These are phyloP conservation scores for Yponomeuta malinellus DNA, from an alignment of 2,888 invertebrate species.

Conservation along the genomic window DNA sequence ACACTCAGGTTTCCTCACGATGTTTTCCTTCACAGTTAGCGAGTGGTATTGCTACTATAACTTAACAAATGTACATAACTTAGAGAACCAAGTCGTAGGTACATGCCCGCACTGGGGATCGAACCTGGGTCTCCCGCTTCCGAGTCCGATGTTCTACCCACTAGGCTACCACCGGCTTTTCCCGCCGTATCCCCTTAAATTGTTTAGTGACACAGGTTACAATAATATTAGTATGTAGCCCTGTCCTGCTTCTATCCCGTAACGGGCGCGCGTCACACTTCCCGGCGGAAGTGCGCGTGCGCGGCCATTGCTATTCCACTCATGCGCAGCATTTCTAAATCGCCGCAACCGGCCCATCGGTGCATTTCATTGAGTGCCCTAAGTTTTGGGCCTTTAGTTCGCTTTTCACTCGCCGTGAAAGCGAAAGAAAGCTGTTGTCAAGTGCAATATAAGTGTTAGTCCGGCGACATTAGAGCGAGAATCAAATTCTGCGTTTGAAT, in stretches of 20 bases:
- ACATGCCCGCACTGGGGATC: too few relatives aligned
- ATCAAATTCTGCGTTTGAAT: conserved; percentile 23
- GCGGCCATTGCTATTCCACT: conserved; percentile 19
- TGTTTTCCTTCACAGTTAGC: too few relatives aligned
- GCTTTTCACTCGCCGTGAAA: conserved; percentile 43
- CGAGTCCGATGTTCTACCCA: too few relatives aligned
- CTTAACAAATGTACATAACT: too few relatives aligned
- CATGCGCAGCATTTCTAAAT: conserved; percentile 37
- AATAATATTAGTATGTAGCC: not conserved
- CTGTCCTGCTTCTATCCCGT: not conserved
- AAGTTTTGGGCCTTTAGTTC: conserved; percentile 19
- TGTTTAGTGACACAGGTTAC: too few relatives aligned
- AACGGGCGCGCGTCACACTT: conserved; percentile 26
- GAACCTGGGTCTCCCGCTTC: too few relatives aligned
- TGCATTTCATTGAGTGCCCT: conserved; percentile 31
- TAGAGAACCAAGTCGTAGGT: too few relatives aligned
- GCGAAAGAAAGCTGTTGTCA: conserved; percentile 57
- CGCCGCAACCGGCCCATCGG: conserved; percentile 24
- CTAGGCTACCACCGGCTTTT: too few relatives aligned
- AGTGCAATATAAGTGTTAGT: conserved; percentile 18
- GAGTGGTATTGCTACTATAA: too few relatives aligned
- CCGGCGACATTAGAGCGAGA: too few relatives aligned
- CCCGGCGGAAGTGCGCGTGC: conserved; percentile 46
- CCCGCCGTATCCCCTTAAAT: too few relatives aligned
- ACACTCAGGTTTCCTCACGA: too few relatives aligned